Evolutionary conservation across 2,888 invertebrate species (phyloP), one percentile per base, ranked within the genome.

Genomic region (Eristalis tenax): DNA sequence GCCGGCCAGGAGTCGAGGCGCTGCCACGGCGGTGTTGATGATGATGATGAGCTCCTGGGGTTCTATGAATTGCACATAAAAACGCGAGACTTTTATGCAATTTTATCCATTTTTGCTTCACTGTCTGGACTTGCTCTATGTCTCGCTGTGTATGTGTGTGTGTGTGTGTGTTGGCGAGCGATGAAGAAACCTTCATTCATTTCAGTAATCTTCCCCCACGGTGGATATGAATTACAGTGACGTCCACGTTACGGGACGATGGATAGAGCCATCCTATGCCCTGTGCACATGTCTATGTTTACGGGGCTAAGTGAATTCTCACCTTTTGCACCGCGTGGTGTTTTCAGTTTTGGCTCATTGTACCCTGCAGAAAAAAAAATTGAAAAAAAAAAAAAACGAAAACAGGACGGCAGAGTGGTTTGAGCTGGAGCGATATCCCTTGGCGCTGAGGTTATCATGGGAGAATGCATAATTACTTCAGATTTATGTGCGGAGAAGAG

Each of bases 381-480:
- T 4, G 6, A 4, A 15, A 43, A 43, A 43, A 15, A 4, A 15
- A 43, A 43, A 43, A 15, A 43, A 4, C 15, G 15, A 43, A 13
- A 38, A 50, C 65, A 28, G 64, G 26, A 2, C n/a, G 70, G 38
- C n/a, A 23, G 69, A 26, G 8, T 3, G 35, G 13, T 28, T 32
- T 32, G 35, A 76, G n/a, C 43, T 15, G 22, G 15, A 57, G 59
- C 40, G 23, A 28, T 22, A 38, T 70, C 80, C 68, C 68, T 75
- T 77, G 65, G 57, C 69, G 59, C 65, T 18, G 61, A 18, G 75
- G 61, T 26, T 82, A 76, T 77, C 76, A 71, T 70, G 65, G 70
- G 65, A 70, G 70, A 76, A 77, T 77, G 70, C 76, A 77, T 82
- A 82, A 82, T 82, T 82, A 82, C 82, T 82, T 82, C 65, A 82